Base-by-base conservation (phyloP, 2,797 vertebrate species). In the Hirundo rustica region DNA sequence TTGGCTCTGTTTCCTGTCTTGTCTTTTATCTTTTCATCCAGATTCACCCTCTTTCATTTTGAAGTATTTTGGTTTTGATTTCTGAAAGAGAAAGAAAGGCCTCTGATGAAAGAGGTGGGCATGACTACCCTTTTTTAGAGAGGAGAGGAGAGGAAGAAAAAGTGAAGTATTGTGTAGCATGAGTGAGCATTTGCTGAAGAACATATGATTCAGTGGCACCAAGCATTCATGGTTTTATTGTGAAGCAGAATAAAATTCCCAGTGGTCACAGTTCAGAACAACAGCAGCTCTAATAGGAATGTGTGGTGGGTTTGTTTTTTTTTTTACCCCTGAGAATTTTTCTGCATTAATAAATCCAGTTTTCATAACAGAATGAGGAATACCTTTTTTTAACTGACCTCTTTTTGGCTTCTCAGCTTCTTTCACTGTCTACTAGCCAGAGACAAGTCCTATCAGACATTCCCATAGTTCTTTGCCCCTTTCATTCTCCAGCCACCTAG, bases 351-450 rank as follows among this genome's bases (percentile, higher is more conserved):
- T 95, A 92, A 93, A 88, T 94, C 85, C 87, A 80, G 89, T 95
- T 95, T 93, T 77, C 76, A 85, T 57, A 88, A 88, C 89, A 89
- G 85, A 90, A 86, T 85, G 92, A 95, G 76, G 85, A 94, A 62
- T 92, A 75, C 32, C 73, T 91, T 77, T 92, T 94, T 96, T 94
- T 95, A 53, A 44, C 76, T 96, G 94, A 96, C 94, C 92, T 96
- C 87, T 85, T 97, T 95, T 75, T 96, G 93, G 76, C 91, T 93
- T 94, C 77, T 96, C 92, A 86, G 85, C 88, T 94, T 93, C 88
- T 85, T 95, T 85, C 64, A 54, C 89, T 95, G 70, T 94, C 87
- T 96, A 32, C 86, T 71, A 95, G 88, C 64, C 54, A 92, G 93
- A 94, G 90, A 96, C 73, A 84, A 89, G 51, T n/a, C 57, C 57